Conservation (phyloP, 1,140 invertebrate species). For the Choristoneura fumiferana region DNA sequence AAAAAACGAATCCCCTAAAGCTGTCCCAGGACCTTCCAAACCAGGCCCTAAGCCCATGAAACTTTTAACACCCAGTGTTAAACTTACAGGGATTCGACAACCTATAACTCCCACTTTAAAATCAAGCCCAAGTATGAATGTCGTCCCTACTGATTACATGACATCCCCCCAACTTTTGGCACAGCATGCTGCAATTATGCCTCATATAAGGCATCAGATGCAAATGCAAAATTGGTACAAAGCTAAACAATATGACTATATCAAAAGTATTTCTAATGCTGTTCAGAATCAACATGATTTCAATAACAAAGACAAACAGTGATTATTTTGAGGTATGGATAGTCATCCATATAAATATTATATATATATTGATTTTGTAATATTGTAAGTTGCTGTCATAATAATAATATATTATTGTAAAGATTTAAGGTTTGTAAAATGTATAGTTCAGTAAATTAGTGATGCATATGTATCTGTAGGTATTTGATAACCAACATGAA, state of each 20-base stretch:
- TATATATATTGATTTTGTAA: background rate
- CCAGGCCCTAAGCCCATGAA: constrained; percentile 53
- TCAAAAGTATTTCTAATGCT: constrained; percentile 63
- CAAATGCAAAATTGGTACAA: constrained; percentile 64
- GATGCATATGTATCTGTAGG: too few species aligned
- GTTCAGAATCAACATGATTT: constrained; percentile 59
- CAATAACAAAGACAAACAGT: constrained; percentile 62
- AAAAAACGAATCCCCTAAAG: constrained; percentile 56
- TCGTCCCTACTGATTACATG: constrained; percentile 51
- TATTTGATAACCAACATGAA: background rate
- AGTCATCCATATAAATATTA: background rate
- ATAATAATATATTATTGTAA: too few species aligned
- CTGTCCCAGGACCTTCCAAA: constrained; percentile 56
- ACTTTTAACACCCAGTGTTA: constrained; percentile 46
- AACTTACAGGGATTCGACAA: constrained; percentile 48
- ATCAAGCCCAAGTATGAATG: constrained; percentile 40
- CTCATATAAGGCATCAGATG: constrained; percentile 55
- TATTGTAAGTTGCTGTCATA: too few species aligned
- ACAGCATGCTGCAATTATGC: constrained; percentile 43
- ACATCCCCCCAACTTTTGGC: constrained; percentile 46
- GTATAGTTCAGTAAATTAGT: too few species aligned
- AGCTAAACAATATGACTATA: constrained; percentile 57
- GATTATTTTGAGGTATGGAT: constrained; percentile 17
- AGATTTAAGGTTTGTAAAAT: too few species aligned
- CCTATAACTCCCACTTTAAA: constrained; percentile 50